phyloP scores from a whole-genome alignment of 2,797 vertebrate genomes.

The Oreochromis grahami region DNA sequence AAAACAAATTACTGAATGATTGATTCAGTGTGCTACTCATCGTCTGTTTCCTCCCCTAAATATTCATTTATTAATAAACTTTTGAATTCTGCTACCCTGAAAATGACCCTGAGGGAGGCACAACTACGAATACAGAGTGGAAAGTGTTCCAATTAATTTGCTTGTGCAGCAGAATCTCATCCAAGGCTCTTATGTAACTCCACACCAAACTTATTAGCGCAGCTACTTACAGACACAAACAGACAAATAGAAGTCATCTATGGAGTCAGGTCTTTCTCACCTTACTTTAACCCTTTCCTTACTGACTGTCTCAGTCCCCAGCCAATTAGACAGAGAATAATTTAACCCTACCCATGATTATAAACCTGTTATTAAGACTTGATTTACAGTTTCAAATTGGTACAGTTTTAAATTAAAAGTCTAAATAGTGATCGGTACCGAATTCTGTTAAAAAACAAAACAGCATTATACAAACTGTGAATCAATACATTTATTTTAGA shows the following conservation, averaged over 20 bases:
- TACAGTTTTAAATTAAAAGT: not conserved
- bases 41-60: not conserved
- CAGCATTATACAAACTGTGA: not conserved
- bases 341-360: not conserved
- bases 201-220: not conserved
- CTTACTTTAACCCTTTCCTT: not conserved
- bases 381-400: not conserved
- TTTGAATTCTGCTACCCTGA: not conserved
- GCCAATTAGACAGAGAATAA: not conserved
- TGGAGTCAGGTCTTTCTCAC: not conserved
- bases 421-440: not conserved
- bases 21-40: constrained; percentile 2
- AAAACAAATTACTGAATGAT: not conserved
- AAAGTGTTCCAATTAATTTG: not conserved
- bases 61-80: constrained; percentile 9
- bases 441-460: fast-evolving
- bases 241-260: not conserved
- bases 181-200: constrained; percentile 7
- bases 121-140: not conserved
- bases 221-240: constrained; percentile 2
- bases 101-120: not conserved
- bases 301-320: fast-evolving
- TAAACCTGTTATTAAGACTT: not conserved
- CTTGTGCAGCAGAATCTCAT: not conserved
- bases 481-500: not conserved